Conservation (phyloP, 1,140 invertebrate species). For the Meteorus sp. region DNA sequence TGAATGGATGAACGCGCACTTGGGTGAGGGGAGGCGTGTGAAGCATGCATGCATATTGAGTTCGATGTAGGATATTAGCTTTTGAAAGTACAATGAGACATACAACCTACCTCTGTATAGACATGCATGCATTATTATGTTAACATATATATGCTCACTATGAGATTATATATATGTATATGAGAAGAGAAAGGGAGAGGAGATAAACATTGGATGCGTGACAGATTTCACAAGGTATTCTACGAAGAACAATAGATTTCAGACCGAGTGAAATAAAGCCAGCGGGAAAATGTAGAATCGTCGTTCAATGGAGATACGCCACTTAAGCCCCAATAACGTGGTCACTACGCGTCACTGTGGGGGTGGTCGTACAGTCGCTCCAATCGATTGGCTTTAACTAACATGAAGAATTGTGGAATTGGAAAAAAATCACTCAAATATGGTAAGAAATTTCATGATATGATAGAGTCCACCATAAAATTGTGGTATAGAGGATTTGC, state of each 20-base stretch:
- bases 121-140: no score
- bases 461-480: no score
- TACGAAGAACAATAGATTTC: constrained; percentile 53
- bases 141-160: no score
- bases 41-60: constrained; percentile 1
- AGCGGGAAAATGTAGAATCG: constrained; percentile 48
- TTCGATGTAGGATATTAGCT: constrained; percentile 22
- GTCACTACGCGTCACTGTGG: constrained; percentile 33
- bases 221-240: constrained; percentile 50
- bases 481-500: no score
- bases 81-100: constrained; percentile 15
- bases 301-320: constrained; percentile 50
- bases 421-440: constrained; percentile 6
- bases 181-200: neutral
- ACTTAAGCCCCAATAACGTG: constrained; percentile 51
- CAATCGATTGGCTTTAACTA: constrained; percentile 9
- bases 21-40: no score
- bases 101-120: no score
- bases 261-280: constrained; percentile 43
- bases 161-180: no score
- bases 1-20: neutral
- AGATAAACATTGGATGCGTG: constrained; percentile 34
- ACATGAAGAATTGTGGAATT: neutral
- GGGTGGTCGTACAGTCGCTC: neutral
- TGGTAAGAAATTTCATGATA: no score